Evolutionary conservation across 2,888 invertebrate species (phyloP), one percentile per base, ranked within the genome.

Genomic region (Galerucella nymphaeae): DNA sequence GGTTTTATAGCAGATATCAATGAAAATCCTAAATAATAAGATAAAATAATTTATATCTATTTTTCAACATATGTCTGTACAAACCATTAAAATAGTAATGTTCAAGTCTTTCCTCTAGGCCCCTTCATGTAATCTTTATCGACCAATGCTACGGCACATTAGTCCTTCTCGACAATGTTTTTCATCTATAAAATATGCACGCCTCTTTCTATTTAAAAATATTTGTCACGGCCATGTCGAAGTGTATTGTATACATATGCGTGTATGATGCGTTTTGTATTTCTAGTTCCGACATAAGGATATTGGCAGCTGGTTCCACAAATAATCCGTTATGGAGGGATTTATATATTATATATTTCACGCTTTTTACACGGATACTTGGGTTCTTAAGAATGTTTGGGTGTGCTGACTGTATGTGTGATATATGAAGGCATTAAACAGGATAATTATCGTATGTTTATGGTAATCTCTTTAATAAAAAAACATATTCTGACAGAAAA

Each of bases 161-260:
- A 71, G 69, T 71, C 66, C 58, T 61, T 59, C 73, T 71, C 75
- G 76, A 75, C 77, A 73, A 77, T 80, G 76, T 80, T 78, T 78
- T 77, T 75, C 77, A 76, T 71, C 73, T 77, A 72, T 77, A 76
- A 79, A 77, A 78, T 80, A 81, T 81, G 80, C 73, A 80, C 81
- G 80, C 81, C 80, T 78, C 79, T 80, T 80, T 79, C 79, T 75
- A 79, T 80, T 79, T 80, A 79, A 78, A 74, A 76, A 78, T 79
- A 80, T 81, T 81, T 81, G 81, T 78, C 78, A 81, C 80, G 80
- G 80, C 78, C 76, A 73, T 75, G 79, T 76, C 80, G 75, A 76
- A 73, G 72, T 75, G 62, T 71, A 70, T 74, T 71, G 62, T 68
- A 68, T 59, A 72, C 71, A 72, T 66, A 72, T 72, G 66, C 69